These are phyloP conservation scores for Lepeophtheirus nordmannii DNA, from an alignment of 2,888 invertebrate species.

Conservation along the genomic window DNA sequence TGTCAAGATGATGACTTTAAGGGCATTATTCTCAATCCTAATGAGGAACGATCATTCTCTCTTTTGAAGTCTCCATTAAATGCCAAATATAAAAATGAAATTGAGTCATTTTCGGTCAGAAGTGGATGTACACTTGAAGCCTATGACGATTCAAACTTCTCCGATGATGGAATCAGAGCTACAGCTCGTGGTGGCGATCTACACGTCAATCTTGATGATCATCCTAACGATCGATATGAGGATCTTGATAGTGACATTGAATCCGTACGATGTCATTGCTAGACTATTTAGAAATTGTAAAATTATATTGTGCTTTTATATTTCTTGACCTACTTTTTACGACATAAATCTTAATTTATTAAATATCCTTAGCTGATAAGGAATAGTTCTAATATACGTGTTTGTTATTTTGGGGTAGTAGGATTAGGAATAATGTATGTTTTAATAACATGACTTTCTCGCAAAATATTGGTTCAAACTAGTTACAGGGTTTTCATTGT, in stretches of 20 bases:
- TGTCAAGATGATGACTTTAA: background rate
- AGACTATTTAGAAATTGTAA: background rate
- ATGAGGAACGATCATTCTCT: constrained; percentile 8
- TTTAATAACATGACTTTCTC: too few species aligned
- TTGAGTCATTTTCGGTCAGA: background rate
- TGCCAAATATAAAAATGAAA: constrained; percentile 5
- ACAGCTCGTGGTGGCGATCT: background rate
- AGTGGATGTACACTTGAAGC: constrained; percentile 5
- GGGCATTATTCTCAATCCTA: background rate
- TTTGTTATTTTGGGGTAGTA: too few species aligned
- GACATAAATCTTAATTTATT: too few species aligned
- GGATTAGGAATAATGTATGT: too few species aligned
- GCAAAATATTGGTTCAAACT: too few species aligned
- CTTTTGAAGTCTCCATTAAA: background rate
- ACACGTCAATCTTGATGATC: background rate
- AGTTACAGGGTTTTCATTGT: too few species aligned
- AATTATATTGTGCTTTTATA: too few species aligned
- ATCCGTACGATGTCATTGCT: background rate
- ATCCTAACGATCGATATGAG: background rate
- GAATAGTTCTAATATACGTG: too few species aligned
- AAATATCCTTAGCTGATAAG: too few species aligned
- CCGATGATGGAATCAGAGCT: constrained; percentile 1
- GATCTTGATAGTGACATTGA: background rate
- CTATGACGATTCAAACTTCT: constrained; percentile 18
- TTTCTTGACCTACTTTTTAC: too few species aligned